phyloP scores from a whole-genome alignment of 2,113 vertebrate genomes.

The rabbit (Oryctolagus cuniculus) region mOryCun1.1 NC_091449.1:47130501-47131000 shows the following conservation, averaged over 20 bases:
- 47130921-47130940: not conserved
- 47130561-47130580: slow-evolving; percentile 62
- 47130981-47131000: not conserved
- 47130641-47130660: slow-evolving; percentile 67
- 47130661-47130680: not conserved
- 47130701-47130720: not conserved
- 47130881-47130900: not conserved
- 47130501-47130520: slow-evolving; percentile 59
- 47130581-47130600: not conserved
- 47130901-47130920: not conserved
- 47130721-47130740: slow-evolving; percentile 6
- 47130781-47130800: not conserved
- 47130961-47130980: not conserved
- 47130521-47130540: slow-evolving; percentile 63
- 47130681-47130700: slow-evolving; percentile 41
- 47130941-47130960: not conserved
- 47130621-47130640: slow-evolving; percentile 72
- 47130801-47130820: not conserved
- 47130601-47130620: slow-evolving; percentile 62
- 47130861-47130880: not conserved
- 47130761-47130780: slow-evolving; percentile 70
- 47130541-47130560: slow-evolving; percentile 76
- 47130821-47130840: not conserved
- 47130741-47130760: slow-evolving; percentile 51
- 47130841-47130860: not conserved